A percentile compares a stretch with the other conserved stretches of the same genome.
Evolutionary conservation across 1,140 invertebrate genomes (phyloP).

Genomic region (Propsilocerus akamusi): DNA sequence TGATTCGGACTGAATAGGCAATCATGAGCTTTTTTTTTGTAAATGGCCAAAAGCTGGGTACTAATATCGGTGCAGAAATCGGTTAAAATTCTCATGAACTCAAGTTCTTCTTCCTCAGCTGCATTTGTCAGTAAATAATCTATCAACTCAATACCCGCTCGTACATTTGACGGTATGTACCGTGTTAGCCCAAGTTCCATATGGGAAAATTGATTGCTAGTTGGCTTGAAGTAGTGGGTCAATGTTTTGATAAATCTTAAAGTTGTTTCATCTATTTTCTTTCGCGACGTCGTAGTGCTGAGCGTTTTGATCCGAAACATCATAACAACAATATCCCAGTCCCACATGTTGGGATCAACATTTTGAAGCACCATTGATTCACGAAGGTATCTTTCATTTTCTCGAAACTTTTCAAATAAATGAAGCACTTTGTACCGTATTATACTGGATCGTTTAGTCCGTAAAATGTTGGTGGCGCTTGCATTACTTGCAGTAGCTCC

Average conservation of each 20-base stretch:
- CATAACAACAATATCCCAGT: constrained; percentile 64
- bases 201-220: constrained; percentile 67
- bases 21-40: constrained; percentile 56
- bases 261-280: constrained; percentile 57
- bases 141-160: constrained; percentile 55
- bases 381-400: constrained; percentile 42
- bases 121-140: constrained; percentile 63
- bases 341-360: constrained; percentile 55
- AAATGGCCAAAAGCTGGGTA: constrained; percentile 52
- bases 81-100: constrained; percentile 41
- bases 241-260: constrained; percentile 63
- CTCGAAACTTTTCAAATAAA: constrained; percentile 26
- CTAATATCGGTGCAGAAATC: constrained; percentile 69
- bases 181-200: constrained; percentile 32
- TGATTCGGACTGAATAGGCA: constrained; percentile 76
- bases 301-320: constrained; percentile 21
- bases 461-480: background rate
- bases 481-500: too few relatives aligned
- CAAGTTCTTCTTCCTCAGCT: constrained; percentile 29
- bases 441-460: constrained; percentile 8
- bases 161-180: constrained; percentile 39
- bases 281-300: background rate
- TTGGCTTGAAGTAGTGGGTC: constrained; percentile 73
- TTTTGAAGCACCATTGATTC: constrained; percentile 55
- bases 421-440: constrained; percentile 17